Evolutionary conservation across 2,797 vertebrate genomes (phyloP), one percentile per base, ranked within the genome.

Genomic region (Cossypha caffra): DNA sequence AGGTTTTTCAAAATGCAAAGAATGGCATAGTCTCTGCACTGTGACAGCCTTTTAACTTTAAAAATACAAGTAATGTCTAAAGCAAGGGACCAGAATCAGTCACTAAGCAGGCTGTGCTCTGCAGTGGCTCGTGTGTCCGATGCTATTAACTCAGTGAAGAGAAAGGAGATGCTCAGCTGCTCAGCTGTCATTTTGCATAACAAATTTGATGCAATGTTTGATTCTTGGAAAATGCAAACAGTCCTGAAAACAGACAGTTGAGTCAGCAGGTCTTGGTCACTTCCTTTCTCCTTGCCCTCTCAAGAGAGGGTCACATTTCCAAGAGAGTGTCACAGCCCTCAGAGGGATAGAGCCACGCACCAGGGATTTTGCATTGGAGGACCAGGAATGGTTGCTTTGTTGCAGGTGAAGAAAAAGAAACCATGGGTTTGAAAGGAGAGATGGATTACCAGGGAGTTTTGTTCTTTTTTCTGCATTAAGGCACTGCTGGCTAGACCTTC

Each of bases 291-390:
- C 35, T 66, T 6, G 0, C 6, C 5, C 11, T 86, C 51, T 51
- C 48, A 3, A 35, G 19, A 29, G 25, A 72, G 28, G n/a, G 11
- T 14, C 1, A 0, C 0, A 0, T 77, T 67, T 80, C 69, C 35
- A 8, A 21, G 17, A 18, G 4, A 23, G 5, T 50, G 26, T 52
- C 24, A 20, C 6, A 62, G 16, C 12, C 29, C 9, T 0, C 24
- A 23, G 21, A 31, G 24, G 21, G 8, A 7, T 24, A 54, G 28
- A 77, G 47, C 20, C 38, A 10, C 0, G 0, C 33, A 9, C 3
- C 0, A 0, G 17, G 35, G 10, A 28, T 40, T 75, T 43, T 59
- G n/a, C 7, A 0, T 5, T 85, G 40, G n/a, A 48, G 35, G 33
- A 72, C 14, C 20, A 88, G 66, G 52, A 58, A 10, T 4, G 2